Evolutionary conservation across 2,888 invertebrate species (phyloP).

Genomic region (Prostheceraeus crozeri): DNA sequence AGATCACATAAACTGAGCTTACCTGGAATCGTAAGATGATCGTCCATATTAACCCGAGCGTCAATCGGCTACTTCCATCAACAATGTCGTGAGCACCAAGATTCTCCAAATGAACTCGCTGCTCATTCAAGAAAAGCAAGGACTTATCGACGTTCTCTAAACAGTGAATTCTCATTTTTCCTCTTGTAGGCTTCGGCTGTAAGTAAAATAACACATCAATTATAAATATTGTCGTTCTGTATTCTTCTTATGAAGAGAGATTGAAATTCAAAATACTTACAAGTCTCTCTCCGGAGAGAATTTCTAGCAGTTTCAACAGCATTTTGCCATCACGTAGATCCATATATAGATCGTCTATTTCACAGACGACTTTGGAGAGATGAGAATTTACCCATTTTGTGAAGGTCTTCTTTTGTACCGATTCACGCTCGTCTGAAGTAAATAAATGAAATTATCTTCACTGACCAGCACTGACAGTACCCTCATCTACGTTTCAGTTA

Average conservation of each 20-base stretch:
- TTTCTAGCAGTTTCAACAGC: constrained; percentile 91
- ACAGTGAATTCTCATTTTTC: constrained; percentile 99
- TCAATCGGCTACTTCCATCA: constrained; percentile 91
- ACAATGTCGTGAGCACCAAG: constrained; percentile 99
- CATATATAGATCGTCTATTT: constrained; percentile 90
- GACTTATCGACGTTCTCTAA: constrained; percentile 99
- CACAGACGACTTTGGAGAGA: constrained; percentile 85
- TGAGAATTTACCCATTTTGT: constrained; percentile 99
- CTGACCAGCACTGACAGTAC: too few species aligned
- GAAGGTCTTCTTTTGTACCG: constrained; percentile 99
- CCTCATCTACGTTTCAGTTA: too few species aligned
- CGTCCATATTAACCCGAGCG: constrained; percentile 98
- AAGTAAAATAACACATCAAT: neutral
- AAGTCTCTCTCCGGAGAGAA: constrained; percentile 93
- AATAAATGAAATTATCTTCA: too few species aligned
- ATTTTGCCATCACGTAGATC: constrained; percentile 97
- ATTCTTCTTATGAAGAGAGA: neutral
- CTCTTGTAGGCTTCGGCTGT: constrained; percentile 87
- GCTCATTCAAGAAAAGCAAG: constrained; percentile 88
- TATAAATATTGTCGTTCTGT: neutral
- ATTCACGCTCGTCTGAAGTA: constrained; percentile 84
- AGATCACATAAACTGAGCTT: too few species aligned
- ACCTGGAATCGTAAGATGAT: constrained; percentile 95
- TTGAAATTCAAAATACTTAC: constrained; percentile 22
- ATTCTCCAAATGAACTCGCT: constrained; percentile 96